Conservation (phyloP, 2,888 invertebrate genomes). For the Agriotes lineatus region DNA sequence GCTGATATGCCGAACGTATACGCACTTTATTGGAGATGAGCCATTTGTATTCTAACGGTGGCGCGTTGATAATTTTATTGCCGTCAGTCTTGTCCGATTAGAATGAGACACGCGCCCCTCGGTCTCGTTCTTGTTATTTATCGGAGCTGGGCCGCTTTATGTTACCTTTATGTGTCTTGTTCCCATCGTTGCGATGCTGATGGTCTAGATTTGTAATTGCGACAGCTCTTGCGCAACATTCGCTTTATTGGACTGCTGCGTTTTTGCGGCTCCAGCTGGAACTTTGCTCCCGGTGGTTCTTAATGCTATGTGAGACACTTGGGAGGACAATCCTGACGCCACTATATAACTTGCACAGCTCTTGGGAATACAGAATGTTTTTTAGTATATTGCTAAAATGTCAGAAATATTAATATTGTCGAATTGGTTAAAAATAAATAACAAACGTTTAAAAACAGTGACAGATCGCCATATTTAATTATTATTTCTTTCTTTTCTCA, state of each 20-base stretch:
- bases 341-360: no score
- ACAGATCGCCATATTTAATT: no score
- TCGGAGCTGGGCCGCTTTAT: conserved; percentile 53
- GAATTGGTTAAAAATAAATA: no score
- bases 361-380: no score
- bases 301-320: no score
- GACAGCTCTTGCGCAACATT: conserved; percentile 9
- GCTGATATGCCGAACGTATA: conserved; percentile 35
- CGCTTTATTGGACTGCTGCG: not conserved
- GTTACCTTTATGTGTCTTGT: conserved; percentile 60
- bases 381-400: no score
- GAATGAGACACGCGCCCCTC: conserved; percentile 62
- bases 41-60: conserved; percentile 64
- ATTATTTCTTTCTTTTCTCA: no score
- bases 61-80: conserved; percentile 66
- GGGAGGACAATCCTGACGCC: no score
- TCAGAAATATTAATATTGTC: no score
- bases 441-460: no score
- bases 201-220: conserved; percentile 37
- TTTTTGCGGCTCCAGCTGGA: no score
- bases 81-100: conserved; percentile 62
- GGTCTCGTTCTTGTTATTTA: conserved; percentile 59
- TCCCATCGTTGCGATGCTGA: conserved; percentile 57
- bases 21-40: conserved; percentile 60
- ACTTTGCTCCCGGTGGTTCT: no score